Base-by-base conservation (phyloP, 2,888 invertebrate species). In the Chloromyia formosa region DNA sequence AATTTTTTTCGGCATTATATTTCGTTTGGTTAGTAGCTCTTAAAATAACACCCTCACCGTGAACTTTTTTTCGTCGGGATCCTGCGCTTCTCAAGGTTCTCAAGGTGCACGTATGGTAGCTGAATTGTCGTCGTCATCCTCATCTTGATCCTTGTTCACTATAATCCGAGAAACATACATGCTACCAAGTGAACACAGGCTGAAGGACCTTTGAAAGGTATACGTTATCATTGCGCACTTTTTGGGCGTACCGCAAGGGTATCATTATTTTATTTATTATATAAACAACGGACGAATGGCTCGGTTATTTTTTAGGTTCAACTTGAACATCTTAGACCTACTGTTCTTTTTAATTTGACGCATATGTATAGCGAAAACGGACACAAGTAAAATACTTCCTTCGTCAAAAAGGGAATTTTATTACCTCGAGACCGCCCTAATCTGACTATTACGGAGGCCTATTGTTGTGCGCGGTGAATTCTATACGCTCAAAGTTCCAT, bases 11-110 rank as follows among this genome's bases (percentile, higher is more conserved):
- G 56, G 56, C 22, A 18, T 56, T 56, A 22, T 56, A 18, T 56
- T 56, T 56, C 56, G 56, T 56, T 56, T 1, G 56, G 20, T 56
- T 56, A 56, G 56, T 56, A 56, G 56, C 56, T 16, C 20, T 56
- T 56, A 22, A 22, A 56, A 56, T 56, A 56, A 56, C 56, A 56
- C 56, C 56, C 56, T 49, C 56, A 18, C 16, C 20, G 18, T n/a
- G 56, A 20, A n/a, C 56, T 56, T 56, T 56, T 56, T 18, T 49
- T 35, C 27, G 27, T 35, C 2, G 7, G 27, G 27, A 2, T 35
- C 27, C 7, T n/a, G n/a, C n/a, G n/a, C n/a, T 35, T 35, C 27
- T 35, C 27, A 35, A 35, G 27, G 27, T 35, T 35, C 27, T 35
- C 27, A 35, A 35, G 27, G 27, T 35, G 27, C 27, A 35, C 27